Percentiles rank a stretch among this genome's conserved stretches.
Conservation (phyloP, 2,113 vertebrate species). For the Oncorhynchus kisutch region DNA sequence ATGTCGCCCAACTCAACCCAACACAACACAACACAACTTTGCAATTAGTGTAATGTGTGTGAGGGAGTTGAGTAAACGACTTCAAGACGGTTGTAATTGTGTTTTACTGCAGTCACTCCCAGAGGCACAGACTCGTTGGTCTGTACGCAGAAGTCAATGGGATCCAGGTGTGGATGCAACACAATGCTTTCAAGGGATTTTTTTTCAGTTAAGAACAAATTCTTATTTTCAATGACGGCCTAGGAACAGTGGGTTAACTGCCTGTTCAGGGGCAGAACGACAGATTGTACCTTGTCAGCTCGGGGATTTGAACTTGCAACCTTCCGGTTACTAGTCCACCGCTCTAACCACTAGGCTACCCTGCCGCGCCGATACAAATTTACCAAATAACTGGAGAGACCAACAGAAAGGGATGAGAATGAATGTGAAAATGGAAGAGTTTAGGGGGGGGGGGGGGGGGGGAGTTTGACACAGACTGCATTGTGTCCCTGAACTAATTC, state of each 20-base stretch:
- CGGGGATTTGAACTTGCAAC: too few species aligned
- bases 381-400: not conserved
- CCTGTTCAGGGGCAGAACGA: too few species aligned
- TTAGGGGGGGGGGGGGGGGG: not conserved
- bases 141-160: constrained; percentile 39
- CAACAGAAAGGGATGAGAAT: not conserved
- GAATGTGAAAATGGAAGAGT: not conserved
- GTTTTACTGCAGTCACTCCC: constrained; percentile 48
- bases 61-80: constrained; percentile 22
- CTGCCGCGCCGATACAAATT: not conserved
- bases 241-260: too few species aligned
- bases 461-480: not conserved
- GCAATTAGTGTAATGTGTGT: constrained; percentile 7
- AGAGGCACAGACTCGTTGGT: constrained; percentile 36
- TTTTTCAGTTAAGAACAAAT: too few species aligned
- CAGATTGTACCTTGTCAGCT: too few species aligned
- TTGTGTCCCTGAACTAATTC: constrained; percentile 14
- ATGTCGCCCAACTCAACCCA: constrained; percentile 5
- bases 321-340: too few species aligned
- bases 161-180: constrained; percentile 42
- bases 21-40: constrained; percentile 9
- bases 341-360: too few species aligned
- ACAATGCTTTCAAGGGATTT: not conserved
- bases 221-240: too few species aligned
- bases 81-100: constrained; percentile 49